Evolutionary conservation across 2,888 invertebrate genomes (phyloP), one percentile per base, ranked within the genome.

Genomic region (Cataglyphis albicans): DNA sequence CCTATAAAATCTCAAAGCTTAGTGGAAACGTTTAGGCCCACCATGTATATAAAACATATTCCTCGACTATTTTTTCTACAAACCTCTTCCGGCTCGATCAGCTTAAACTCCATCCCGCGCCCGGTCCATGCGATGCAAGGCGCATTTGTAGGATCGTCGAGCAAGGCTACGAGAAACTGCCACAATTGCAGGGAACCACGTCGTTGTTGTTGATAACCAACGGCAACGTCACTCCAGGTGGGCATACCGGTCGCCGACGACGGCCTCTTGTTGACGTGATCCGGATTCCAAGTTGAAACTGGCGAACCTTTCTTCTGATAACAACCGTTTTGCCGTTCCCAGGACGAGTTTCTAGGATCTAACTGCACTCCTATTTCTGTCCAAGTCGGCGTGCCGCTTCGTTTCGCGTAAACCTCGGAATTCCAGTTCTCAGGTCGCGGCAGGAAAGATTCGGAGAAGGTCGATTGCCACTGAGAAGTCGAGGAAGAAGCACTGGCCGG

Each of bases 101-200:
- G 96, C 94, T 99, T 99, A 94, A 99, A 99, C 95, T 99, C 99
- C 95, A 99, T 97, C 1, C 99, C 99, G 15, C 98, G 95, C 0
- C 99, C 99, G 0, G 99, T 99, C 99, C 99, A 99, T 1, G 98
- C 98, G 85, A 99, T 98, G 93, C 98, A 98, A 80, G 97, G 97
- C 29, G 97, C 96, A 91, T 97, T 97, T 25, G 95, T 94, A 85
- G 97, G 96, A 83, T 97, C 97, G 91, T 97, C 97, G 63, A 98
- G 94, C 6, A 98, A 95, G 0, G 98, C 97, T 4, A 99, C 98
- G 67, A 99, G 96, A 95, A 99, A 99, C 95, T 99, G 99, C 99
- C 99, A 99, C 76, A 99, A 95, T 93, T 99, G 98, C 18, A 98
- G 96, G 0, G 98, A 98, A 0, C 98, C 98, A 48, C 98, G 96